Evolutionary conservation across 2,888 invertebrate species (phyloP), one percentile per base, ranked within the genome.

Genomic region (Aleiodes alternator): DNA sequence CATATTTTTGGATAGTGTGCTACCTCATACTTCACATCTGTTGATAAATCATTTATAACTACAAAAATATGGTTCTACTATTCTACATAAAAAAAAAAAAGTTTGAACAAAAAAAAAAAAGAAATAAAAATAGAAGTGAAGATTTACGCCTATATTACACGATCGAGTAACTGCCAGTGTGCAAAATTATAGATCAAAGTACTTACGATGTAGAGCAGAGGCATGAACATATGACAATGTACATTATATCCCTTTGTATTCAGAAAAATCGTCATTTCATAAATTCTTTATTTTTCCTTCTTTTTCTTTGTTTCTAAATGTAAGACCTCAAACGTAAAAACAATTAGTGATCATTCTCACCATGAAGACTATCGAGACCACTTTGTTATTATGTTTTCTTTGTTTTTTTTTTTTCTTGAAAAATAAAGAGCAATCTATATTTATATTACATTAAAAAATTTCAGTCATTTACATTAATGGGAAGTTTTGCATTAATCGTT

Each of bases 391-490:
- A 48, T 64, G 53, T 70, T 57, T 16, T 69, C 53, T 48, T 76
- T 61, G 48, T 64, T 50, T 61, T 70, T 56, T 61, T 23, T 61
- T 59, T 77, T 57, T 77, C 77, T 86, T 85, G 83, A 86, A 87
- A 87, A 87, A 87, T 86, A 87, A 87, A 87, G 86, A 87, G 84
- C 81, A 81, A 85, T 87, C 85, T 87, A 87, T 84, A 86, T 85
- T 73, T 71, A 75, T 72, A 69, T 56, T 69, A 69, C 69, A 55
- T 75, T 75, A 70, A 72, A 76, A 76, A 72, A 83, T 81, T 75
- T 88, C 88, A 87, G 87, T 89, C 88, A 86, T 86, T 87, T 85
- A 86, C 87, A 84, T 78, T 83, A 83, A 83, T 87, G 86, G 86
- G 87, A 86, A 76, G 72, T 69, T 76, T 53, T 51, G 76, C 69